phyloP scores from a whole-genome alignment of 2,797 vertebrate genomes.

The Mormyrops boulengeri region DNA sequence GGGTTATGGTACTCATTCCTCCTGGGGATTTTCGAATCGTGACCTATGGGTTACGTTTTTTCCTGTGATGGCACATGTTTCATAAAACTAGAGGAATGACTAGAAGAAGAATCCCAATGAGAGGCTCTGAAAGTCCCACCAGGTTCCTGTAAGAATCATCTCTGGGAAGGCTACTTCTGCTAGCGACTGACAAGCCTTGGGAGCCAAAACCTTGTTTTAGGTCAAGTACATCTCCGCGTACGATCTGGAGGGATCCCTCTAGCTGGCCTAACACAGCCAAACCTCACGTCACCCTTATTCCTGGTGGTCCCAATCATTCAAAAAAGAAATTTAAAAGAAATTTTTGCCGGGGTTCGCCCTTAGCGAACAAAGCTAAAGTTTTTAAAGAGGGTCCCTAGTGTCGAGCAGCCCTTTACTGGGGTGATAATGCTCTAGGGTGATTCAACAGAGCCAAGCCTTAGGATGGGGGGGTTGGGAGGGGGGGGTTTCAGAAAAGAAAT shows the following conservation, averaged over 20 bases:
- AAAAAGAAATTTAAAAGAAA: neutral
- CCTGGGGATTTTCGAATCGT: neutral
- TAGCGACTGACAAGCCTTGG: neutral
- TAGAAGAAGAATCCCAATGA: neutral
- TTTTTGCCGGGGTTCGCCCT: neutral
- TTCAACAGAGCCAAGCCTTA: neutral
- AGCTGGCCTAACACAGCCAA: neutral
- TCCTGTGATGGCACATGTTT: neutral
- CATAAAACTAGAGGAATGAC: neutral
- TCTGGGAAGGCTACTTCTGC: neutral
- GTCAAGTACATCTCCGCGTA: neutral
- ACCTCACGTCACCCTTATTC: neutral
- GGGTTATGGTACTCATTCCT: neutral
- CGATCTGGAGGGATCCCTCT: neutral
- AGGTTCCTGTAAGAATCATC: neutral
- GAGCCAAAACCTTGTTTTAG: neutral
- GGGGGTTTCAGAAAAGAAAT: neutral
- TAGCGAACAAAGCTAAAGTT: neutral
- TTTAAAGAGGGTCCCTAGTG: neutral
- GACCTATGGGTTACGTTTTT: neutral
- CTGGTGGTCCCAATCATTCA: neutral
- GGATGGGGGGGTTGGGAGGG: neutral
- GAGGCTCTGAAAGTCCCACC: neutral
- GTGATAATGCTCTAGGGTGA: neutral
- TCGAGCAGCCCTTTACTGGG: neutral